Evolutionary conservation across 1,140 invertebrate species (phyloP).

Genomic region (Euwallacea similis): DNA sequence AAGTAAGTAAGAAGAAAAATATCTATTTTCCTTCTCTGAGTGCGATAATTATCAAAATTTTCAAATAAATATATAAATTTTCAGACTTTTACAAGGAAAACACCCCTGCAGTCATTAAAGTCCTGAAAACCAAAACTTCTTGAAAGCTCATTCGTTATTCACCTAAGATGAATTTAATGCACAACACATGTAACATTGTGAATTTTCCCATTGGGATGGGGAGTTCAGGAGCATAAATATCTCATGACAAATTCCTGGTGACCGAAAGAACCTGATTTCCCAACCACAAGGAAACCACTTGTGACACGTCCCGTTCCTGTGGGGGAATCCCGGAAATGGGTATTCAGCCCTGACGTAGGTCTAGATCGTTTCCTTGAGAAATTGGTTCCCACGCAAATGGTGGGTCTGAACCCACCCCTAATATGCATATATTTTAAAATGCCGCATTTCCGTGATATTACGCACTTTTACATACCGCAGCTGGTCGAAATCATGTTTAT

Average conservation of each 20-base stretch:
- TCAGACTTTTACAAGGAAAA: too few relatives aligned
- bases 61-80: too few relatives aligned
- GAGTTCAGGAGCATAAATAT: too few relatives aligned
- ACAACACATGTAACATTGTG: too few relatives aligned
- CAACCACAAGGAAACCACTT: conserved; percentile 12
- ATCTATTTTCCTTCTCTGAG: too few relatives aligned
- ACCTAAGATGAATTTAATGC: too few relatives aligned
- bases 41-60: too few relatives aligned
- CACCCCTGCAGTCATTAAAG: too few relatives aligned
- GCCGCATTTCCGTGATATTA: conserved; percentile 15
- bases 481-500: conserved; percentile 10
- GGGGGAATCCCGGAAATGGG: conserved; percentile 15
- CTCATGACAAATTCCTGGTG: not conserved
- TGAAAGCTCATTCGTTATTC: too few relatives aligned
- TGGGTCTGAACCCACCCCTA: conserved; percentile 1
- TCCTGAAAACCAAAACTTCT: too few relatives aligned
- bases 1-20: too few relatives aligned
- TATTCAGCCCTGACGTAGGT: conserved; percentile 14
- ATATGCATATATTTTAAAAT: conserved; percentile 7
- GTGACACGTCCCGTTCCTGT: conserved; percentile 13
- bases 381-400: conserved; percentile 16
- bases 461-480: conserved; percentile 5
- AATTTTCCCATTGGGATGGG: too few relatives aligned
- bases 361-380: conserved; percentile 12
- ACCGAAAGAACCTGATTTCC: not conserved